phyloP scores from a whole-genome alignment of 1,140 invertebrate genomes.

The Solenopsis fugax region DNA sequence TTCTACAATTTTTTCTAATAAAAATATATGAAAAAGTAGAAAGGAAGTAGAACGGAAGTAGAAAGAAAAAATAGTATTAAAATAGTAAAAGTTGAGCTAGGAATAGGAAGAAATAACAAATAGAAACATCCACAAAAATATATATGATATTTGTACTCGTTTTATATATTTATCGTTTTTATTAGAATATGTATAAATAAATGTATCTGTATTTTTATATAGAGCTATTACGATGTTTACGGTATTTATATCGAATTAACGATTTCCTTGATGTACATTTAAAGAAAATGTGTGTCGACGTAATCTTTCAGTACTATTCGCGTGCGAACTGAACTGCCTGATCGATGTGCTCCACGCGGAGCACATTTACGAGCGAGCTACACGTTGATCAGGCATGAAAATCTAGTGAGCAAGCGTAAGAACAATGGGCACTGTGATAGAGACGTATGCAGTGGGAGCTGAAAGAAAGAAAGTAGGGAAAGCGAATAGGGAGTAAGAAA shows the following conservation, averaged over 20 bases:
- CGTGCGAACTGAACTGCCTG: not conserved
- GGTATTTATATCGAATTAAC: not conserved
- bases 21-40: not conserved
- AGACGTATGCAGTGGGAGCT: constrained; percentile 1
- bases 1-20: not conserved
- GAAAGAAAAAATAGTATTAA: not conserved
- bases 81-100: not conserved
- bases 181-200: not conserved
- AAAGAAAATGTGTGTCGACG: constrained; percentile 8
- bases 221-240: not conserved
- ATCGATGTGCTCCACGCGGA: not conserved
- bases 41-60: not conserved
- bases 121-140: not conserved
- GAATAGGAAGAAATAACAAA: not conserved
- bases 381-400: constrained; percentile 44
- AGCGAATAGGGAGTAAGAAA: constrained; percentile 20
- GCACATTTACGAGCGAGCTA: not conserved
- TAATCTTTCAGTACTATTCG: not conserved
- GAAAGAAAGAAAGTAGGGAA: constrained; percentile 39
- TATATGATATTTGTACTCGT: not conserved
- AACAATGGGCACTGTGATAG: constrained; percentile 31
- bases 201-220: too few relatives aligned
- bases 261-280: not conserved
- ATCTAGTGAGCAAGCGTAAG: constrained; percentile 19
- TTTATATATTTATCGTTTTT: constrained; percentile 5